Percentiles rank a stretch among this genome's conserved stretches.
Conservation (phyloP, 2,888 invertebrate species). For the Andrena trimmerana region DNA sequence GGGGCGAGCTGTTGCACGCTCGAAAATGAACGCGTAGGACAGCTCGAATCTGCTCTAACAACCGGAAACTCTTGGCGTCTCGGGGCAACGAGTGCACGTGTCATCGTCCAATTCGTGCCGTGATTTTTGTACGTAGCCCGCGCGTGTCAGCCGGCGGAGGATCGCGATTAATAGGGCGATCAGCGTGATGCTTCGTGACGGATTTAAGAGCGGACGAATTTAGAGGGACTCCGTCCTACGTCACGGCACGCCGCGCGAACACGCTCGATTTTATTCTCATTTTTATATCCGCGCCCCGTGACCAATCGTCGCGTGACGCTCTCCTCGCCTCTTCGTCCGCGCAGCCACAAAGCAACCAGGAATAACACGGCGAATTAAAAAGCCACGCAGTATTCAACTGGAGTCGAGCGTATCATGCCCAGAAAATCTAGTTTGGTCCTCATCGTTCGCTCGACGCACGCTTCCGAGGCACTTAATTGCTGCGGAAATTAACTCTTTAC, state of each 20-base stretch:
- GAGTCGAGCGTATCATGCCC: conserved; percentile 19
- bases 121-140: conserved; percentile 50
- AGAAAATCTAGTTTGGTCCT: background rate
- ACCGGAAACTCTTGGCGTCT: conserved; percentile 41
- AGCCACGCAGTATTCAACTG: conserved; percentile 1
- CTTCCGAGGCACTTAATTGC: background rate
- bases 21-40: conserved; percentile 12
- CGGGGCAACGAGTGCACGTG: conserved; percentile 27
- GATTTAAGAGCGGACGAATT: conserved; percentile 76
- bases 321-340: conserved; percentile 37
- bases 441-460: conserved; percentile 23
- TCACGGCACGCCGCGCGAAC: conserved; percentile 56
- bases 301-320: conserved; percentile 66
- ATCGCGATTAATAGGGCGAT: conserved; percentile 75
- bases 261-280: conserved; percentile 65
- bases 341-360: conserved; percentile 30
- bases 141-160: conserved; percentile 37
- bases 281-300: conserved; percentile 60
- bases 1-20: background rate
- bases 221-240: conserved; percentile 69
- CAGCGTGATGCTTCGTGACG: conserved; percentile 75
- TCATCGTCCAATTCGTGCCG: conserved; percentile 57
- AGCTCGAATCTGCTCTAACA: conserved; percentile 15
- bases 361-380: conserved; percentile 41
- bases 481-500: background rate